Percentiles rank a stretch among this genome's conserved stretches.
Evolutionary conservation across 2,888 invertebrate species (phyloP).

Genomic region (Amiota communis): DNA sequence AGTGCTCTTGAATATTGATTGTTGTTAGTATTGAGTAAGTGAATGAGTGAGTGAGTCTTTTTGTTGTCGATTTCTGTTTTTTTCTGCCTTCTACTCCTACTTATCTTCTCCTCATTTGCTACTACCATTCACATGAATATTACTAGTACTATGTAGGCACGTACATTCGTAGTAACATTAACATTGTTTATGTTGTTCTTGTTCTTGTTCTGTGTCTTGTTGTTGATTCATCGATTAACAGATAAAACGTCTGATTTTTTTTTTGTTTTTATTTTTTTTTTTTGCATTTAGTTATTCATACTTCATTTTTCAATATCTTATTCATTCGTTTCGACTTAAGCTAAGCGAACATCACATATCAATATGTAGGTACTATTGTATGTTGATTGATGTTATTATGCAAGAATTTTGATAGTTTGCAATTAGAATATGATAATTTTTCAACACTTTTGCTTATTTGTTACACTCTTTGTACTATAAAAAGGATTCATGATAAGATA

Average conservation of each 20-base stretch:
- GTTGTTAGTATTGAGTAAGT: neutral
- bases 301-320: slow-evolving; percentile 1
- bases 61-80: too few relatives aligned
- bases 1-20: slow-evolving; percentile 26
- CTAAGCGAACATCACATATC: neutral
- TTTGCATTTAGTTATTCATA: neutral
- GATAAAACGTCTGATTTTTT: slow-evolving; percentile 13
- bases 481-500: neutral
- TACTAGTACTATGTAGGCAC: too few relatives aligned
- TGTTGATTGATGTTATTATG: slow-evolving; percentile 54
- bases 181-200: neutral
- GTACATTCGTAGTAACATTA: neutral
- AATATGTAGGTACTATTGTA: neutral
- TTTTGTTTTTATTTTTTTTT: neutral
- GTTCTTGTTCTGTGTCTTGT: slow-evolving; percentile 3
- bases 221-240: slow-evolving; percentile 32
- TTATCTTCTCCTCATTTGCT: neutral
- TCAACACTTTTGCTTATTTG: slow-evolving; percentile 33
- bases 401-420: slow-evolving; percentile 50
- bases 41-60: too few relatives aligned
- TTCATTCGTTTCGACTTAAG: neutral
- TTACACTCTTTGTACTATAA: neutral
- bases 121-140: neutral
- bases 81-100: too few relatives aligned
- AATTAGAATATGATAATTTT: slow-evolving; percentile 43